phyloP scores from a whole-genome alignment of 2,797 vertebrate species.

The Phaenicophaeus curvirostris region DNA sequence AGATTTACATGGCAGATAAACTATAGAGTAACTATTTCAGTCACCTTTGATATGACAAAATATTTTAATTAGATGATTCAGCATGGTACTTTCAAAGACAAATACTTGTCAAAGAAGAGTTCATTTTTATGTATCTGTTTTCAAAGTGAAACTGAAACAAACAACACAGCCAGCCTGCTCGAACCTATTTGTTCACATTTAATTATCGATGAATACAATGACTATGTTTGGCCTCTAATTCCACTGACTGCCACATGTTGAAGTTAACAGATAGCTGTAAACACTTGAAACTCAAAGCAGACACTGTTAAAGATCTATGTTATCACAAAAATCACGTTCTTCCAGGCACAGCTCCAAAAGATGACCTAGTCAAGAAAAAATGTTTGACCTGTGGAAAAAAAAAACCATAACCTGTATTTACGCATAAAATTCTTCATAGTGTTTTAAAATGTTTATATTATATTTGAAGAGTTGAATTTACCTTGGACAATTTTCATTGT shows the following conservation, averaged over 20 bases:
- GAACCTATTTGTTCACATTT: not conserved
- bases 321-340: not conserved
- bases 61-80: slow-evolving; percentile 17
- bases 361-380: not conserved
- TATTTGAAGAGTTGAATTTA: not conserved
- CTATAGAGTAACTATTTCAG: not conserved
- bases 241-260: not conserved
- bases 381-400: not conserved
- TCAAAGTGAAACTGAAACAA: not conserved
- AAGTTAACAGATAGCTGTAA: not conserved
- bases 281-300: not conserved
- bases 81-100: not conserved
- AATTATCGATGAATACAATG: not conserved
- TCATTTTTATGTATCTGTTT: not conserved
- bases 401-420: not conserved
- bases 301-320: not conserved
- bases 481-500: not conserved
- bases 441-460: not conserved
- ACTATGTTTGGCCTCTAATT: not conserved
- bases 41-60: not conserved
- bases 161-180: not conserved
- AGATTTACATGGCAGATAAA: slow-evolving; percentile 28
- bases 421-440: not conserved
- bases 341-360: not conserved
- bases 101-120: not conserved